Percentiles rank a stretch among this genome's conserved stretches.
Conservation (phyloP, 2,797 vertebrate genomes). For the Spheniscus humboldti region DNA sequence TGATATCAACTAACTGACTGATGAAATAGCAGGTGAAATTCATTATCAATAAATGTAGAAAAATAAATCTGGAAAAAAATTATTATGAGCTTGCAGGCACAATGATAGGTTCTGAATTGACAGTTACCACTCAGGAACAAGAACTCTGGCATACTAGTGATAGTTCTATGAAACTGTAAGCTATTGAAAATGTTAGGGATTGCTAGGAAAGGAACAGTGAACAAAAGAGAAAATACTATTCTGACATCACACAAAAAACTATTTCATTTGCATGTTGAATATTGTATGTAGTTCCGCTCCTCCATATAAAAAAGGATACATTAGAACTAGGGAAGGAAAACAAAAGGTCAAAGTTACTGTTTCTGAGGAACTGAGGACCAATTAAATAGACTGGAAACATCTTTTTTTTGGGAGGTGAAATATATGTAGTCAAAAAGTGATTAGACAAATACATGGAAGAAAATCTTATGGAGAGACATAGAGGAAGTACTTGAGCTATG, state of each 20-base stretch:
- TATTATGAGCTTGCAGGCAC: not conserved
- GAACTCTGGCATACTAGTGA: not conserved
- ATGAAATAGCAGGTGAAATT: not conserved
- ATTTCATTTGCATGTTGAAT: not conserved
- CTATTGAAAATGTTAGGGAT: not conserved
- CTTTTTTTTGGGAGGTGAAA: not conserved
- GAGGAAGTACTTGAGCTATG: not conserved
- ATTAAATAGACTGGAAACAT: not conserved
- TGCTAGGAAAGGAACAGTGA: not conserved
- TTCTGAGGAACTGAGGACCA: not conserved
- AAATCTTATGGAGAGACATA: not conserved
- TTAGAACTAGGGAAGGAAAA: not conserved
- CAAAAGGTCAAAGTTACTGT: not conserved
- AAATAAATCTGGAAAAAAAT: not conserved
- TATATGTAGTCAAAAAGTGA: not conserved
- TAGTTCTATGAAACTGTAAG: not conserved
- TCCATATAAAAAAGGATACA: not conserved
- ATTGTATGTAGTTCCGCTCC: not conserved
- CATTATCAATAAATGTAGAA: not conserved
- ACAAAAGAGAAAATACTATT: not conserved
- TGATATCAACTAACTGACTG: not conserved
- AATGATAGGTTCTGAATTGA: not conserved
- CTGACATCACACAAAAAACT: not conserved
- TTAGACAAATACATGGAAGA: not conserved
- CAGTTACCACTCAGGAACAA: not conserved